Conservation (phyloP, 2,797 vertebrate genomes). For the Ficedula albicollis region DNA sequence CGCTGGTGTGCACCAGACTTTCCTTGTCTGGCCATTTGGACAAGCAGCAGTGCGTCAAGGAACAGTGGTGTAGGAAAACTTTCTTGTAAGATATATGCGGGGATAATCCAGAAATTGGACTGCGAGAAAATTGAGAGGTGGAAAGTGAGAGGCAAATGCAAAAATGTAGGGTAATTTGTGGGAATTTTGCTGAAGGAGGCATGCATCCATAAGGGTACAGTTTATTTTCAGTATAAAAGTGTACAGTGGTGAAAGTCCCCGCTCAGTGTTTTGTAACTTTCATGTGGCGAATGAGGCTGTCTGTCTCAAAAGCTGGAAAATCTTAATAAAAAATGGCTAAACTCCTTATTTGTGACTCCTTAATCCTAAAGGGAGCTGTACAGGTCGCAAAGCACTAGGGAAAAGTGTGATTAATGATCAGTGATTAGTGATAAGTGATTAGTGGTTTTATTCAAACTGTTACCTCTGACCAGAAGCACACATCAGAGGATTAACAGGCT, state of each 20-base stretch:
- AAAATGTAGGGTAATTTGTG: not conserved
- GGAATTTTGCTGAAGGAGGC: constrained; percentile 37
- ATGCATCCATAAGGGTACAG: not conserved
- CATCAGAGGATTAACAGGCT: constrained; percentile 83
- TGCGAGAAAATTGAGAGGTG: not conserved
- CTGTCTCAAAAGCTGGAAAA: constrained; percentile 26
- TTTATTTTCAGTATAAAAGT: constrained; percentile 9
- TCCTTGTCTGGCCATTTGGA: not conserved
- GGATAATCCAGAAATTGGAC: not conserved
- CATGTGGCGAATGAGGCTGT: constrained; percentile 35
- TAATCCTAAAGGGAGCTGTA: constrained; percentile 61
- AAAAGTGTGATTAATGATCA: constrained; percentile 82
- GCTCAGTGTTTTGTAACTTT: constrained; percentile 43
- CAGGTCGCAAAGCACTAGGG: constrained; percentile 71
- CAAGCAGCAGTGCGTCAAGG: constrained; percentile 1
- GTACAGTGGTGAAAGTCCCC: not conserved
- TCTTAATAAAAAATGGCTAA: constrained; percentile 44
- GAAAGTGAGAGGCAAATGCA: not conserved
- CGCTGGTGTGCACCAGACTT: not conserved
- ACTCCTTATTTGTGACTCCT: constrained; percentile 72
- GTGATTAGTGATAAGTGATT: constrained; percentile 83
- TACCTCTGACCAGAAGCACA: constrained; percentile 83
- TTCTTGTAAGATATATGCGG: not conserved
- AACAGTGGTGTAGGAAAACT: constrained; percentile 28
- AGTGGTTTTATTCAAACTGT: constrained; percentile 85